Conservation (phyloP, 2,888 invertebrate species). For the Piscicola geometra region DNA sequence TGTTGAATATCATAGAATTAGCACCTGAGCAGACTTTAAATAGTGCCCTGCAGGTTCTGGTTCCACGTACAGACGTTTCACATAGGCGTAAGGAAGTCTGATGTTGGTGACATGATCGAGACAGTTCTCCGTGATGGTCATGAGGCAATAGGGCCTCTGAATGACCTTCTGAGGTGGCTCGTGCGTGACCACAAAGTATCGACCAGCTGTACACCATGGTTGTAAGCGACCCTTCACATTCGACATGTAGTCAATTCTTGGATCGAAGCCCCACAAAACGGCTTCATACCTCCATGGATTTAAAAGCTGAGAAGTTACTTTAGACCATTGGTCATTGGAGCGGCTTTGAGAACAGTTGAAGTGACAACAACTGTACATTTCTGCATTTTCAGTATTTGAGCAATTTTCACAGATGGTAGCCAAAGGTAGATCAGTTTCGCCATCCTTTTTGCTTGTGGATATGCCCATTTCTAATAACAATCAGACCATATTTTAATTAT, state of each 20-base stretch:
- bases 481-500: too few species aligned
- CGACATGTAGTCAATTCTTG: slow-evolving; percentile 44
- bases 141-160: slow-evolving; percentile 42
- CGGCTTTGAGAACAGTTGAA: slow-evolving; percentile 9
- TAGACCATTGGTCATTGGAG: slow-evolving; percentile 35
- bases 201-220: slow-evolving; percentile 45
- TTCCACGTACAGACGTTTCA: slow-evolving; percentile 41
- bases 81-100: slow-evolving; percentile 43
- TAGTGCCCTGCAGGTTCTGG: slow-evolving; percentile 44
- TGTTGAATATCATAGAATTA: too few species aligned
- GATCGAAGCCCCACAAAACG: slow-evolving; percentile 45
- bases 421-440: background rate
- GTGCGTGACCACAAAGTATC: slow-evolving; percentile 40
- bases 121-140: slow-evolving; percentile 44
- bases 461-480: slow-evolving; percentile 16
- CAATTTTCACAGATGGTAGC: background rate
- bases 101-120: slow-evolving; percentile 44
- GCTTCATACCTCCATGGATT: slow-evolving; percentile 44
- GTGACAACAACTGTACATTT: slow-evolving; percentile 3
- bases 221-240: slow-evolving; percentile 44
- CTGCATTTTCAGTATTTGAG: background rate
- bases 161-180: slow-evolving; percentile 40
- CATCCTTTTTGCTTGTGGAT: slow-evolving; percentile 27
- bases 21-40: slow-evolving; percentile 43
- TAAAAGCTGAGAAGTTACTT: slow-evolving; percentile 37